Base-by-base conservation (phyloP, 2,888 invertebrate genomes). In the Hirtodrosophila confusa region DNA sequence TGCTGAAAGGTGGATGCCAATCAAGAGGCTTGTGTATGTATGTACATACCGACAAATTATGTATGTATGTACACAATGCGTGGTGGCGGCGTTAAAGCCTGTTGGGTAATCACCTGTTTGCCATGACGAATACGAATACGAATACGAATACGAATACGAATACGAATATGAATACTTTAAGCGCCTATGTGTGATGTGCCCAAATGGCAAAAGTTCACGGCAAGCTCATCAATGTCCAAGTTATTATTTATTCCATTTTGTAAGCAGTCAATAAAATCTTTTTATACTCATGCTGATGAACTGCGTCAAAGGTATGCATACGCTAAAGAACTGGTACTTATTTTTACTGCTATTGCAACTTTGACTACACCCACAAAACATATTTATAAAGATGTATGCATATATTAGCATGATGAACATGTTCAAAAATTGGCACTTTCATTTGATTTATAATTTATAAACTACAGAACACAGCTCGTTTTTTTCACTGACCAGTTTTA, bases 181-280 rank as follows among this genome's bases (percentile, higher is more conserved):
- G 27, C 35, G 51, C 51, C 65, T 24, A 60, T 68, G 68, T 65
- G 68, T 47, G 61, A 41, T 63, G 72, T 36, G 64, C 51, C 76
- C 57, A 80, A 80, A 80, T 86, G 80, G 73, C 80, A 86, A 83
- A 62, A 79, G 80, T 80, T 80, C 80, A 80, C 76, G 80, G 86
- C 86, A 64, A 80, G 73, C 56, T 83, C 83, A 80, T 79, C 76
- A 83, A 80, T 79, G 86, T 83, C 86, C 83, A 79, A 80, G 64
- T 62, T 76, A 79, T 76, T 71, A 75, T 65, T 61, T 67, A 70
- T 74, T 51, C 62, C 17, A 55, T 67, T 71, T 74, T 76, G 76
- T 74, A 71, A 58, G 33, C 66, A 60, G 53, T 58, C 70, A 61
- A 71, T 73, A 71, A 70, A 70, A 70, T 54, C 23, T n/a, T 36